A percentile compares a stretch with the other conserved stretches of the same genome.
These are phyloP conservation scores for Acanthosepion esculentum DNA, from an alignment of 2,888 invertebrate genomes.

Conservation along the genomic window DNA sequence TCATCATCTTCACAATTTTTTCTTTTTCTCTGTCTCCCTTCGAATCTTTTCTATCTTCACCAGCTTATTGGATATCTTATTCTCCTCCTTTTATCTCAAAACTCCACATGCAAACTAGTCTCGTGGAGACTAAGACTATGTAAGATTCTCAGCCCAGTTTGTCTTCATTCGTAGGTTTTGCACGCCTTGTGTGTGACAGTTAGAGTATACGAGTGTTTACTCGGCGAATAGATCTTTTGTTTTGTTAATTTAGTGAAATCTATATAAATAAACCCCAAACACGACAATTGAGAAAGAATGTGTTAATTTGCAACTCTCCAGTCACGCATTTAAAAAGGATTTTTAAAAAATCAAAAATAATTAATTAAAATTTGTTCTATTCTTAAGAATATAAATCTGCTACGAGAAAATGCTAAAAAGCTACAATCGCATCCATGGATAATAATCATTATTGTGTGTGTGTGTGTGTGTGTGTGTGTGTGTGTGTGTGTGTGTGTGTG, in stretches of 20 bases:
- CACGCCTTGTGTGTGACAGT: neutral
- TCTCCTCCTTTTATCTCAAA: neutral
- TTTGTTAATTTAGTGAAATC: neutral
- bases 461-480: too few relatives aligned
- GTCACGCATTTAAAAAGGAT: too few relatives aligned
- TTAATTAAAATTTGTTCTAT: neutral
- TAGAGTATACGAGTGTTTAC: neutral
- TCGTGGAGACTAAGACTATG: neutral
- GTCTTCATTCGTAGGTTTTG: neutral
- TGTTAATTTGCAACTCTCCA: neutral
- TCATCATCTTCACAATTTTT: neutral
- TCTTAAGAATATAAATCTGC: neutral
- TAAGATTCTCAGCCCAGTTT: neutral
- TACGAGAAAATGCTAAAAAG: neutral
- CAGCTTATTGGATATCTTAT: neutral
- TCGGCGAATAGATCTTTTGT: neutral
- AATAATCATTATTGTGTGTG: too few relatives aligned
- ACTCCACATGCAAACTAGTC: neutral
- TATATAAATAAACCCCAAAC: too few relatives aligned
- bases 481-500: too few relatives aligned
- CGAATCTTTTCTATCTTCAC: too few relatives aligned
- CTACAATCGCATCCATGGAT: too few relatives aligned
- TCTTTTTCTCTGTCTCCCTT: neutral
- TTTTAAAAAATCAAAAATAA: too few relatives aligned
- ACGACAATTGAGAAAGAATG: neutral